Conservation (phyloP, 2,113 vertebrate genomes). For the Bos taurus region DNA sequence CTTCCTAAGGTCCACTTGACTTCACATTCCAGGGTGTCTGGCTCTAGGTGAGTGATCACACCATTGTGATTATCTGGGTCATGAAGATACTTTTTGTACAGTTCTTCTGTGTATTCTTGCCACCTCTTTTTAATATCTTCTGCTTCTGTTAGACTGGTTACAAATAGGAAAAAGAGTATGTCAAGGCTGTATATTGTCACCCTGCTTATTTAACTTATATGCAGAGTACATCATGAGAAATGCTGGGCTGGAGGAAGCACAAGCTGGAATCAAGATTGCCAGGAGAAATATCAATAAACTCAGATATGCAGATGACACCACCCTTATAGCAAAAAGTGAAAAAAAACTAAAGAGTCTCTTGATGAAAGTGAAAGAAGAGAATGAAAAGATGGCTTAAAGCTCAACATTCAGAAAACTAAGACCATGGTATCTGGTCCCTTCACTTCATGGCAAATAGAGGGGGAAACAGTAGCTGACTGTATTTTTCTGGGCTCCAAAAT, state of each 20-base stretch:
- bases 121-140: neutral
- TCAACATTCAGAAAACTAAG: neutral
- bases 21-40: neutral
- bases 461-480: neutral
- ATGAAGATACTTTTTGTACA: neutral
- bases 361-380: neutral
- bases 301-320: neutral
- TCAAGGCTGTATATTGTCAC: neutral
- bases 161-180: neutral
- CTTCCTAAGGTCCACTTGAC: neutral
- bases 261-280: neutral
- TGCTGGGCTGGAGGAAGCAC: neutral
- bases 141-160: neutral
- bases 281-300: neutral
- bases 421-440: neutral
- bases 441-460: neutral
- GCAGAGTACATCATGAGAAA: neutral
- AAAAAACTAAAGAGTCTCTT: neutral
- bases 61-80: neutral
- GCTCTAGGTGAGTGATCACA: neutral
- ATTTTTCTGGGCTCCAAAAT: neutral
- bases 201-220: neutral
- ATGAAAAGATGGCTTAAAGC: neutral
- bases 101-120: neutral
- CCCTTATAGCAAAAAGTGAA: neutral